Evolutionary conservation across 2,113 vertebrate species (phyloP).

Genomic region (Percopsis transmontana): DNA sequence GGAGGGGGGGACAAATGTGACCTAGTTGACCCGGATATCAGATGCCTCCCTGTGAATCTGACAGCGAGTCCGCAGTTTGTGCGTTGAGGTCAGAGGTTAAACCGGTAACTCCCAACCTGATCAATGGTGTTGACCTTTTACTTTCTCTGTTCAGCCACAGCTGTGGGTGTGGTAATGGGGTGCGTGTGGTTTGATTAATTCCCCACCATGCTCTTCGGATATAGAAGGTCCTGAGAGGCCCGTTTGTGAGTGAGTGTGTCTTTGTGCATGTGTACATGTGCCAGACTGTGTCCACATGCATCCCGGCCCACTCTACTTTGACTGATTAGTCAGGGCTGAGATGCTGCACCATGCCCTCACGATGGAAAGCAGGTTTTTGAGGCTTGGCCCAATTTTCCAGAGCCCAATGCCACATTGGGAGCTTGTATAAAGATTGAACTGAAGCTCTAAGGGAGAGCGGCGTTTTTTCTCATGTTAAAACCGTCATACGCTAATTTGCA

Average conservation of each 20-base stretch:
- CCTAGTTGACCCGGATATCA: slow-evolving; percentile 41
- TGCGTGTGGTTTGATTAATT: slow-evolving; percentile 43
- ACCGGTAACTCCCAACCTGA: slow-evolving; percentile 21
- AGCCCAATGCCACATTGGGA: slow-evolving; percentile 46
- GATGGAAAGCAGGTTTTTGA: slow-evolving; percentile 55
- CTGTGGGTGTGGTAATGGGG: slow-evolving; percentile 25
- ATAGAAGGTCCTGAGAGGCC: background rate
- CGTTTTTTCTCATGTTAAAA: slow-evolving; percentile 59
- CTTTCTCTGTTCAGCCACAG: slow-evolving; percentile 31
- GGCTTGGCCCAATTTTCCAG: slow-evolving; percentile 26
- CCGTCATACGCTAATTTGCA: slow-evolving; percentile 65
- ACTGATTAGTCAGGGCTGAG: slow-evolving; percentile 56
- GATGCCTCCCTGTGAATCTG: slow-evolving; percentile 39
- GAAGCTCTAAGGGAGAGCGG: slow-evolving; percentile 36
- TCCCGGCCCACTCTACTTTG: slow-evolving; percentile 33
- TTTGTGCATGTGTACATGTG: background rate
- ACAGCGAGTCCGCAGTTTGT: slow-evolving; percentile 1
- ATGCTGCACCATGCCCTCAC: slow-evolving; percentile 57
- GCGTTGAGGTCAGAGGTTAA: slow-evolving; percentile 58
- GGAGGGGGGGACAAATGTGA: slow-evolving; percentile 25
- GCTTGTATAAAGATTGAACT: slow-evolving; percentile 43
- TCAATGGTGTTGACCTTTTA: slow-evolving; percentile 56
- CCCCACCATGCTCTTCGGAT: slow-evolving; percentile 36
- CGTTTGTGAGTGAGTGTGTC: background rate
- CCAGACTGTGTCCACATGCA: slow-evolving; percentile 23